phyloP scores from a whole-genome alignment of 2,113 vertebrate species.

The Aldabrachelys gigantea region DNA sequence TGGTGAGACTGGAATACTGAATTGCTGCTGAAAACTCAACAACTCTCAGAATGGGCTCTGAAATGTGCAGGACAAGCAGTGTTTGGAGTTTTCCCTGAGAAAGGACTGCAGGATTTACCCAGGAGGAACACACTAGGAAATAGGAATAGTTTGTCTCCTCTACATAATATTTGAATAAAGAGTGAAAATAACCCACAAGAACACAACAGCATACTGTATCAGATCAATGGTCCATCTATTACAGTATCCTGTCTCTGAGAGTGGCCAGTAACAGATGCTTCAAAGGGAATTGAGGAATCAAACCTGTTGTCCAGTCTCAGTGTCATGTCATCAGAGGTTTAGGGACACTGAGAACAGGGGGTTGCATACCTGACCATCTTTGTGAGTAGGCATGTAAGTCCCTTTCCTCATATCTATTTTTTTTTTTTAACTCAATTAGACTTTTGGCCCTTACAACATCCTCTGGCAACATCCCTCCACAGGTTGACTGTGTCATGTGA shows the following conservation, averaged over 20 bases:
- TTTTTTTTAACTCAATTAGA: background rate
- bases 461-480: background rate
- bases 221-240: background rate
- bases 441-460: background rate
- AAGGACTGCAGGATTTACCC: background rate
- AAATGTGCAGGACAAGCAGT: background rate
- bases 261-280: background rate
- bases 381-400: background rate
- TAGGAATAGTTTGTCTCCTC: background rate
- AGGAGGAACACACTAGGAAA: background rate
- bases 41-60: background rate
- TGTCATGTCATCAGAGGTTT: background rate
- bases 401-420: background rate
- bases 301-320: background rate
- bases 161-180: background rate
- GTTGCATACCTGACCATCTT: background rate
- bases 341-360: background rate
- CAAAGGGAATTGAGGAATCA: background rate
- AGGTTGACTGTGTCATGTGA: background rate
- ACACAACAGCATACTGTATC: background rate
- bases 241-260: background rate
- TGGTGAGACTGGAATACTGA: background rate
- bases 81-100: background rate
- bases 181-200: background rate
- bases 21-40: background rate